Conservation (phyloP, 2,113 vertebrate species). For the Phrynocephalus versicolor region DNA sequence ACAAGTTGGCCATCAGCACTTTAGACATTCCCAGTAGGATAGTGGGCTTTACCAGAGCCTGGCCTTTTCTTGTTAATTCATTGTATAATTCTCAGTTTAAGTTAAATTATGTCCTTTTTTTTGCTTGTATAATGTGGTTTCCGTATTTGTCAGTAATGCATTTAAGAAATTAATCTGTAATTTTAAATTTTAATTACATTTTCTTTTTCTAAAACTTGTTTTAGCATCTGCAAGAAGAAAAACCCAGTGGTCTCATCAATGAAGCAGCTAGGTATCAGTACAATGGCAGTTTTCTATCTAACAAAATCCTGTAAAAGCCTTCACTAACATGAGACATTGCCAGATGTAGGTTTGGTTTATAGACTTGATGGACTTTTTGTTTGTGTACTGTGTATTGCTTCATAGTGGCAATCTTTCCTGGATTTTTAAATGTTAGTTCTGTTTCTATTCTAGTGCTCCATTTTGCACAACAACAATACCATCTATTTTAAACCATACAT, state of each 20-base stretch:
- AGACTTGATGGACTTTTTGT: not conserved
- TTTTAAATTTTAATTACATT: constrained; percentile 40
- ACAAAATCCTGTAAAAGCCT: not conserved
- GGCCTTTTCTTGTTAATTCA: not conserved
- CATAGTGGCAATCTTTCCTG: not conserved
- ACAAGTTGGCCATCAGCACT: too few species aligned
- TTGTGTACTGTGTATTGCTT: not conserved
- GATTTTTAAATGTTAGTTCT: not conserved
- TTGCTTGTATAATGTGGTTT: not conserved
- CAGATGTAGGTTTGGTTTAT: not conserved
- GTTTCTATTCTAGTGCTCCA: not conserved
- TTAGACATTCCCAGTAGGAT: too few species aligned
- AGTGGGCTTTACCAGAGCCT: too few species aligned
- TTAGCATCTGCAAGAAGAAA: constrained; percentile 91
- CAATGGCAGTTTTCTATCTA: not conserved
- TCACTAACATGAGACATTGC: too few species aligned
- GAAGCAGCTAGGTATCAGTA: constrained; percentile 90
- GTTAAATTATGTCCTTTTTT: not conserved
- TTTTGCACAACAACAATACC: too few species aligned
- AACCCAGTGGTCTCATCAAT: constrained; percentile 87
- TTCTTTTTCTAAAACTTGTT: constrained; percentile 39
- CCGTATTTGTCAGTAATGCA: not conserved
- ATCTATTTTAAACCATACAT: too few species aligned
- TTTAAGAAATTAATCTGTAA: not conserved
- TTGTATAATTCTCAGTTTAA: not conserved